phyloP scores from a whole-genome alignment of 2,888 invertebrate species.

The Eledona agricola region DNA sequence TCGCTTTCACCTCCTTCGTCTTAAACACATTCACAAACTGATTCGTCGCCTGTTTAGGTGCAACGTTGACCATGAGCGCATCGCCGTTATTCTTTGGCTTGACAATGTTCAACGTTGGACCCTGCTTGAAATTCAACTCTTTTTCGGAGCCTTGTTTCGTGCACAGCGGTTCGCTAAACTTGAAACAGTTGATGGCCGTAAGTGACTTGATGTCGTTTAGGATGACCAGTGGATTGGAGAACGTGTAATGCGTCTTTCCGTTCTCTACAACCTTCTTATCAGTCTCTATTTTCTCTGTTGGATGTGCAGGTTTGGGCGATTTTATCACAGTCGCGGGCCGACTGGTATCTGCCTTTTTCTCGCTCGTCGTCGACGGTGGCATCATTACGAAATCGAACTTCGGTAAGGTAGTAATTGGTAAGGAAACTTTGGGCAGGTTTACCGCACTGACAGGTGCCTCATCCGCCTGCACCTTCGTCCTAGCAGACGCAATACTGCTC shows the following conservation, averaged over 20 bases:
- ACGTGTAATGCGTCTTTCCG: slow-evolving; percentile 53
- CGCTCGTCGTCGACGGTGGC: slow-evolving; percentile 44
- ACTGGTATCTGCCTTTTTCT: slow-evolving; percentile 15
- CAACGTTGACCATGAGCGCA: slow-evolving; percentile 4
- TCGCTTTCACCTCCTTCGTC: slow-evolving; percentile 39
- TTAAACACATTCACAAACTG: slow-evolving; percentile 60
- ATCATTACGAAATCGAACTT: slow-evolving; percentile 66
- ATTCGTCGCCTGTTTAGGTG: slow-evolving; percentile 36
- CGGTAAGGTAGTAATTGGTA: slow-evolving; percentile 68
- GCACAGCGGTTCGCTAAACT: slow-evolving; percentile 67
- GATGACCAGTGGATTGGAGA: slow-evolving; percentile 65
- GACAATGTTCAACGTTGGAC: too few species aligned
- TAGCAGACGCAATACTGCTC: slow-evolving; percentile 54
- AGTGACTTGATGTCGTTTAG: slow-evolving; percentile 60
- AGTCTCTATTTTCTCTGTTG: slow-evolving; percentile 36
- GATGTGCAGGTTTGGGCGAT: slow-evolving; percentile 9
- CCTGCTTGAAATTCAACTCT: slow-evolving; percentile 38
- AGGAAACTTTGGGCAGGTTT: slow-evolving; percentile 65
- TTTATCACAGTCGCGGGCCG: slow-evolving; percentile 8
- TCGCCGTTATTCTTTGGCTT: slow-evolving; percentile 47
- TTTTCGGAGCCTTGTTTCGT: slow-evolving; percentile 45
- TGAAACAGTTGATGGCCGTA: slow-evolving; percentile 65
- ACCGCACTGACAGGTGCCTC: slow-evolving; percentile 62
- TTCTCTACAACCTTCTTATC: slow-evolving; percentile 35
- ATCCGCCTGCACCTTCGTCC: slow-evolving; percentile 52